These are phyloP conservation scores for Muscicapa striata DNA, from an alignment of 2,797 vertebrate genomes.

Conservation along the genomic window DNA sequence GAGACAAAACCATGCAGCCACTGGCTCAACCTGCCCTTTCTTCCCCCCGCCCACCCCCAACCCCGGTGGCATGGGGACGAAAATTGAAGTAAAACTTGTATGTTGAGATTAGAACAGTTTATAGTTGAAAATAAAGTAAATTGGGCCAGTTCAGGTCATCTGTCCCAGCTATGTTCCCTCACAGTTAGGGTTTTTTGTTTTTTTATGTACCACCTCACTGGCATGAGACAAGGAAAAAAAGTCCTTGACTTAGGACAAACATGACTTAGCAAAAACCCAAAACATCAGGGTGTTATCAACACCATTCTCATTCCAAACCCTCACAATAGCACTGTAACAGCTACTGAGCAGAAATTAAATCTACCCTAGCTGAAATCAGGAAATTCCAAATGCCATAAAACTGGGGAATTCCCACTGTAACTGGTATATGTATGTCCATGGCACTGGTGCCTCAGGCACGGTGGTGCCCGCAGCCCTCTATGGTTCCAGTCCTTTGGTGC, in stretches of 20 bases:
- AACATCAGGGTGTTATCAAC: not conserved
- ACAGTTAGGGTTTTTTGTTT: fast-evolving
- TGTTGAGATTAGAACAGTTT: not conserved
- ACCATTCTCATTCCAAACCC: not conserved
- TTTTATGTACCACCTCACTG: not conserved
- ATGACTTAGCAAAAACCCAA: not conserved
- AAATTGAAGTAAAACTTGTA: not conserved
- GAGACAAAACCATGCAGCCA: fast-evolving
- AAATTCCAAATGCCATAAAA: not conserved
- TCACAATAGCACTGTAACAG: not conserved
- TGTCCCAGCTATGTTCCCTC: not conserved
- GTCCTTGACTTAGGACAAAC: not conserved
- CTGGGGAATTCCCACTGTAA: fast-evolving
- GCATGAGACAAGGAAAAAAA: not conserved
- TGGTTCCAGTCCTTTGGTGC: not conserved
- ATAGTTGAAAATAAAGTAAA: not conserved
- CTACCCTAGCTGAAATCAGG: not conserved
- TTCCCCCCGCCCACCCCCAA: fast-evolving
- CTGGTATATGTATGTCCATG: fast-evolving
- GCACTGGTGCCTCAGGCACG: fast-evolving
- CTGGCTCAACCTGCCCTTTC: fast-evolving
- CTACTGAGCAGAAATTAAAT: not conserved
- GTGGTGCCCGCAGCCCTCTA: not conserved
- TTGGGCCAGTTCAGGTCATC: not conserved
- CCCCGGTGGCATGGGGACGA: fast-evolving